These are phyloP conservation scores for Phrynosoma blainvillii DNA, from an alignment of 2,113 vertebrate species.

Conservation along the genomic window DNA sequence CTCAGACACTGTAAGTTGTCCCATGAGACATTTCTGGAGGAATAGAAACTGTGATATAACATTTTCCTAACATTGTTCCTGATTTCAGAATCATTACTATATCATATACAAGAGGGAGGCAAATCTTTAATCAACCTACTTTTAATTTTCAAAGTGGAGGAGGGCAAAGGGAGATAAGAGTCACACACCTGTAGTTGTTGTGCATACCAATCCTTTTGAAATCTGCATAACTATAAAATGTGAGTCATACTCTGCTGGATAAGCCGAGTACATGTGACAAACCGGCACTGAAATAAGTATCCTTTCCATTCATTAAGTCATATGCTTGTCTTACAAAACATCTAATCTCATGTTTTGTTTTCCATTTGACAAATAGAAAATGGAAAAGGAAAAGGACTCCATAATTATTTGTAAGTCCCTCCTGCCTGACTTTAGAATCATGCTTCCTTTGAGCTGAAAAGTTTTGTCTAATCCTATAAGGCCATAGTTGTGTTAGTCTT, in stretches of 20 bases:
- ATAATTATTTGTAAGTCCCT: background rate
- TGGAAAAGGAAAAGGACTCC: background rate
- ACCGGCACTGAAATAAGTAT: background rate
- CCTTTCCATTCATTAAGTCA: conserved; percentile 7
- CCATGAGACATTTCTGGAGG: conserved; percentile 13
- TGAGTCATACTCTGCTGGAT: conserved; percentile 6
- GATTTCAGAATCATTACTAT: conserved; percentile 35
- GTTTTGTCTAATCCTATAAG: background rate
- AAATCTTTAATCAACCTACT: conserved; percentile 12
- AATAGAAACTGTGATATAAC: conserved; percentile 40
- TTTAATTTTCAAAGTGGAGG: conserved; percentile 10
- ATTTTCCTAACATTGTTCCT: background rate
- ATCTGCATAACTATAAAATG: background rate
- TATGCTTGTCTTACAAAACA: background rate
- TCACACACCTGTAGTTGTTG: background rate
- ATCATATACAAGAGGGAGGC: background rate
- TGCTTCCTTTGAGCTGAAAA: background rate
- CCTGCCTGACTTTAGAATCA: background rate
- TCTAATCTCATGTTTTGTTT: background rate
- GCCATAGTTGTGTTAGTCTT: no score
- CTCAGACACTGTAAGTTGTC: conserved; percentile 40
- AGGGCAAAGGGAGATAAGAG: conserved; percentile 1
- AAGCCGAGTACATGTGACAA: background rate
- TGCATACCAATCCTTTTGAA: background rate
- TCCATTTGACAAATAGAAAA: background rate